phyloP scores from a whole-genome alignment of 2,797 vertebrate species.

The Gila robusta region DNA sequence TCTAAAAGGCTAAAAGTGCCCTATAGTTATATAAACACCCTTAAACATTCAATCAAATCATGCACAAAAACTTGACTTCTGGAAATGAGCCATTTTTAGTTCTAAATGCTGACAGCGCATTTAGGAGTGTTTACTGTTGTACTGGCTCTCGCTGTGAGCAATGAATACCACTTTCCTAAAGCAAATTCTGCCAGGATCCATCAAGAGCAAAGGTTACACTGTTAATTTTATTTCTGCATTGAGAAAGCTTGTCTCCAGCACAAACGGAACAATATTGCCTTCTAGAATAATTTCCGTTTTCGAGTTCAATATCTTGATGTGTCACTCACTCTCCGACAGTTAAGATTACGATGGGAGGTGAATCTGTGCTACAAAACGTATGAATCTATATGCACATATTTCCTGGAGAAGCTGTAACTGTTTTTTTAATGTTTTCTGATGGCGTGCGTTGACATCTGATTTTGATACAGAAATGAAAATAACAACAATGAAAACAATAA shows the following conservation, averaged over 20 bases:
- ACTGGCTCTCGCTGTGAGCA: not conserved
- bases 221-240: constrained; percentile 43
- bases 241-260: constrained; percentile 21
- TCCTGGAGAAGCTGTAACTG: constrained; percentile 30
- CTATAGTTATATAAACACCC: not conserved
- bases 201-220: constrained; percentile 44
- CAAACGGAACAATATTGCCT: constrained; percentile 48
- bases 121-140: constrained; percentile 31
- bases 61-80: not conserved
- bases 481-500: not conserved
- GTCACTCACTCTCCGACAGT: constrained; percentile 42
- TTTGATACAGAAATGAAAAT: constrained; percentile 22
- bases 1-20: not conserved
- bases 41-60: not conserved
- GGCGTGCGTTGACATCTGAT: not conserved
- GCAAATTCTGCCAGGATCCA: constrained; percentile 30
- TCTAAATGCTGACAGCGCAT: constrained; percentile 28
- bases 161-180: constrained; percentile 4
- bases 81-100: not conserved
- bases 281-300: constrained; percentile 49
- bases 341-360: constrained; percentile 11
- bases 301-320: constrained; percentile 50
- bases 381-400: constrained; percentile 41
- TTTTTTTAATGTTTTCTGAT: constrained; percentile 22
- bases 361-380: not conserved